Conservation (phyloP, 2,888 invertebrate species). For the Malacosoma neustria region DNA sequence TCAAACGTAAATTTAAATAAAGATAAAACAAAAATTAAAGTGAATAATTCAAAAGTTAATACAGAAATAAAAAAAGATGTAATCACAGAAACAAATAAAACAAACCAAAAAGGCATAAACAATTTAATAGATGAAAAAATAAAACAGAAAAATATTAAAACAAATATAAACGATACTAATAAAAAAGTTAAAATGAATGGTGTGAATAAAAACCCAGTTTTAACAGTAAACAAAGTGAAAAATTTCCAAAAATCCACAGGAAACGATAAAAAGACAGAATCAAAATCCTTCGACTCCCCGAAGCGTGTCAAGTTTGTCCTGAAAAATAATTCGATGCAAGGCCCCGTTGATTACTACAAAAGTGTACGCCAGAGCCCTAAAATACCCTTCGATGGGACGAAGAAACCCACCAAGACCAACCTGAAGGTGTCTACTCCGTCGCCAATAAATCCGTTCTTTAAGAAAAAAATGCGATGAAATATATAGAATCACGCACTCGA, state of each 20-base stretch:
- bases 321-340: constrained; percentile 81
- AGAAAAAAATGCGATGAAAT: constrained; percentile 61
- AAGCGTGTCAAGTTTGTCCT: constrained; percentile 85
- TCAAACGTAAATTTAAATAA: constrained; percentile 7
- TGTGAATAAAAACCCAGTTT: constrained; percentile 15
- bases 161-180: constrained; percentile 7
- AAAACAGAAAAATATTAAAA: background rate
- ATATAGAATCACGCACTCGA: too few relatives aligned
- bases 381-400: constrained; percentile 83
- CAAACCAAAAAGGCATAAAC: constrained; percentile 2
- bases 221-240: constrained; percentile 39
- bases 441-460: constrained; percentile 86
- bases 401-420: constrained; percentile 81
- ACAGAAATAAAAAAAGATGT: constrained; percentile 3
- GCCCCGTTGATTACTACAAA: constrained; percentile 81
- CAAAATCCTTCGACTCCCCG: constrained; percentile 30
- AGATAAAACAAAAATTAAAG: constrained; percentile 3
- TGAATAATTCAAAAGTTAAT: constrained; percentile 3
- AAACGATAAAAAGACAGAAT: constrained; percentile 15
- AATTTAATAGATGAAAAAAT: constrained; percentile 1
- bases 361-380: constrained; percentile 82
- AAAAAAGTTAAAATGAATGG: constrained; percentile 8
- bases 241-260: constrained; percentile 33
- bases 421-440: constrained; percentile 81
- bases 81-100: constrained; percentile 3